phyloP scores from a whole-genome alignment of 2,888 invertebrate genomes.

The Neelides folsomi region DNA sequence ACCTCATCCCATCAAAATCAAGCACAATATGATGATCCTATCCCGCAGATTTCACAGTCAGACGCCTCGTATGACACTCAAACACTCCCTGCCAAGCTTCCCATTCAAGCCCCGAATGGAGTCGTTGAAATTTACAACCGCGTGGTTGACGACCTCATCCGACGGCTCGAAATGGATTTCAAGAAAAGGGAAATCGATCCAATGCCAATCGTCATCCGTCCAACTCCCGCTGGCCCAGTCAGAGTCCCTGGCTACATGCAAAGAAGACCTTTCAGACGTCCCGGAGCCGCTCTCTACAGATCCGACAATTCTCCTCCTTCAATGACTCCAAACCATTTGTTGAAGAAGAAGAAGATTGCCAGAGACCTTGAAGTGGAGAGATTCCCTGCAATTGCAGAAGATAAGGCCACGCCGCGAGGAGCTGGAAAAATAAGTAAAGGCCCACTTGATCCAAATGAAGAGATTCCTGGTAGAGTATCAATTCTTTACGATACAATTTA shows the following conservation, averaged over 20 bases:
- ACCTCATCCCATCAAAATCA: background rate
- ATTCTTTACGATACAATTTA: background rate
- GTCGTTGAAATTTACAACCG: conserved; percentile 33
- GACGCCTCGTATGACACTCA: conserved; percentile 29
- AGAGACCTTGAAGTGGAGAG: conserved; percentile 5
- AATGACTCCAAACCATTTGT: background rate
- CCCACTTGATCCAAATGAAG: conserved; percentile 24
- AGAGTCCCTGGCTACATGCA: conserved; percentile 32
- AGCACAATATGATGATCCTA: conserved; percentile 28
- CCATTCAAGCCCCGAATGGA: conserved; percentile 32
- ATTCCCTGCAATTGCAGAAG: background rate
- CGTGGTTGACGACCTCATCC: conserved; percentile 31
- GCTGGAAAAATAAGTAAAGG: conserved; percentile 28
- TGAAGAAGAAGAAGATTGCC: conserved; percentile 10
- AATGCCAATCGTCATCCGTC: conserved; percentile 31
- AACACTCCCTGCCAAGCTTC: conserved; percentile 28
- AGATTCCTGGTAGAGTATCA: background rate
- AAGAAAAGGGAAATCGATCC: conserved; percentile 27
- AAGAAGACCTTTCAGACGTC: conserved; percentile 29
- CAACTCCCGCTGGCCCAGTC: conserved; percentile 32
- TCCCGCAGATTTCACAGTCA: conserved; percentile 20
- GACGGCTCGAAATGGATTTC: conserved; percentile 25
- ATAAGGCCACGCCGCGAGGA: conserved; percentile 13
- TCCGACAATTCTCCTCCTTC: conserved; percentile 4
- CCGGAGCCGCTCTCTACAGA: conserved; percentile 30